Base-by-base conservation (phyloP, 2,888 invertebrate species). In the Phlogophora meticulosa region DNA sequence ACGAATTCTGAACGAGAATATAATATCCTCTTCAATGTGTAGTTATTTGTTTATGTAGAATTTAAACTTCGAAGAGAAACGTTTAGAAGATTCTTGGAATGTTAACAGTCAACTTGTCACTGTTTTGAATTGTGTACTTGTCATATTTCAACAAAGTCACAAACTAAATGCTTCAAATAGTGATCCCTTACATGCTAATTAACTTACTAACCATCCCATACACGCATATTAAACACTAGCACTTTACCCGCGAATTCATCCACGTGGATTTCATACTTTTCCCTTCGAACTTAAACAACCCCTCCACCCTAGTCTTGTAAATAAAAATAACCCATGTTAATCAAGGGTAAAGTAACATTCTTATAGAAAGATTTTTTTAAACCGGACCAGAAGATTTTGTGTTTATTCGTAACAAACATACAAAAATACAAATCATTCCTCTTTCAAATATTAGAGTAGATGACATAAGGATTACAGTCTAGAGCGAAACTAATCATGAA, bases 401-500 rank as follows among this genome's bases (percentile, higher is more conserved):
- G n/a, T n/a, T n/a, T n/a, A n/a, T n/a, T n/a, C n/a, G n/a, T n/a
- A n/a, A n/a, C n/a, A n/a, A n/a, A n/a, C n/a, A n/a, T n/a, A n/a
- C n/a, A n/a, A n/a, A n/a, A n/a, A n/a, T n/a, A n/a, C n/a, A n/a
- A n/a, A n/a, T n/a, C n/a, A n/a, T n/a, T n/a, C n/a, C n/a, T n/a
- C n/a, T n/a, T n/a, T n/a, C n/a, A n/a, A n/a, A n/a, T n/a, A n/a
- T n/a, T n/a, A n/a, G n/a, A n/a, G n/a, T n/a, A n/a, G n/a, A n/a
- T 70, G 69, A 49, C 34, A 65, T 51, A 43, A n/a, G 38, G 32
- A 55, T 68, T 38, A 75, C 13, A 34, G 20, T 49, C 11, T 75
- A 32, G 13, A 24, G 13, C 11, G n/a, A 42, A 42, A 42, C 68
- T 53, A 42, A 69, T 48, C n/a, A n/a, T n/a, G n/a, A n/a, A n/a